phyloP scores from a whole-genome alignment of 2,113 vertebrate genomes.

The Eira barbara region DNA sequence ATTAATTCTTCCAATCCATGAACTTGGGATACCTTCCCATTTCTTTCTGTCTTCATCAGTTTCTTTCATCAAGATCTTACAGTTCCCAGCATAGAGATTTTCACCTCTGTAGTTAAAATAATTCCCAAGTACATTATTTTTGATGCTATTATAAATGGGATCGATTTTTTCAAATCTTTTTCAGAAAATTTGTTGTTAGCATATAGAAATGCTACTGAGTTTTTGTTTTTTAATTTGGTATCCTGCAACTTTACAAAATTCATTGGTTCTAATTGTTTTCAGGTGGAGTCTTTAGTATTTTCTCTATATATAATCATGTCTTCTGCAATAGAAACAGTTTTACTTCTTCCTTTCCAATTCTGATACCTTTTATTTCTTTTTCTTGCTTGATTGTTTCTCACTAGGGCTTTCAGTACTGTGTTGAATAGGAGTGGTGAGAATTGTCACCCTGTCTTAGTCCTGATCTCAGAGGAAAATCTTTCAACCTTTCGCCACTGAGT shows the following conservation, averaged over 20 bases:
- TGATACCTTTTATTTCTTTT: background rate
- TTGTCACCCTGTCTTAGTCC: background rate
- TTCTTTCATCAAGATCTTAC: background rate
- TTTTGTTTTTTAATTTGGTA: background rate
- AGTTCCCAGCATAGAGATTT: background rate
- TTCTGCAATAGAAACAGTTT: background rate
- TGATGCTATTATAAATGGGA: background rate
- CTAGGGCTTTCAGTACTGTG: background rate
- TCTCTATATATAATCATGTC: background rate
- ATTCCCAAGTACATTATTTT: background rate
- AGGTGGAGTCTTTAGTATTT: background rate
- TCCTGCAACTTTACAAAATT: background rate
- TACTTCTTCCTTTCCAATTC: background rate
- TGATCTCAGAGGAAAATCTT: background rate
- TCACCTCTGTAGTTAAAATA: background rate
- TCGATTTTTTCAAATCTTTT: background rate
- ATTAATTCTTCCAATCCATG: background rate
- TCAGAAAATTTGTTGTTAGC: background rate
- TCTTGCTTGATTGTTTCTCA: background rate
- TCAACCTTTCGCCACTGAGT: background rate
- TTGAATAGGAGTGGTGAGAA: background rate
- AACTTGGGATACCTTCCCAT: background rate
- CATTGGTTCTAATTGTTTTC: background rate
- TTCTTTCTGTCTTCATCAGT: background rate
- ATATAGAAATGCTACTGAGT: background rate